phyloP scores from a whole-genome alignment of 2,888 invertebrate genomes.

The Catonia carolina region DNA sequence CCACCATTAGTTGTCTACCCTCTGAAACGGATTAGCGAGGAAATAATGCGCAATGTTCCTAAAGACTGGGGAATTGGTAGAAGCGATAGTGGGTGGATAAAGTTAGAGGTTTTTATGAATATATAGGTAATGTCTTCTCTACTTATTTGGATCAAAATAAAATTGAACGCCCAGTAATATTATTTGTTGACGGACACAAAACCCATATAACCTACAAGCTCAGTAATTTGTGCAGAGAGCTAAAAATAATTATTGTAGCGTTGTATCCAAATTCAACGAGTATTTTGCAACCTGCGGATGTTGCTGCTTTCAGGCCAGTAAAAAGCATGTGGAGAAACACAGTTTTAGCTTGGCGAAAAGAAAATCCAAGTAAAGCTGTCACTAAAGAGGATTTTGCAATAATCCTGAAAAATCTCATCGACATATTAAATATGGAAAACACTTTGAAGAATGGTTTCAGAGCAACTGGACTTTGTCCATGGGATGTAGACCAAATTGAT shows the following conservation, averaged over 20 bases:
- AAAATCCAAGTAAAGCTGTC: slow-evolving; percentile 2
- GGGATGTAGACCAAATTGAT: slow-evolving; percentile 17
- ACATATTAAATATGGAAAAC: slow-evolving; percentile 8
- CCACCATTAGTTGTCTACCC: slow-evolving; percentile 29
- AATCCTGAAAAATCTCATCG: slow-evolving; percentile 19
- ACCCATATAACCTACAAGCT: slow-evolving; percentile 32
- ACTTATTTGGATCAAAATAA: slow-evolving; percentile 19
- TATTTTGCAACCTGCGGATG: no score
- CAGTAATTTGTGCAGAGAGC: slow-evolving; percentile 33
- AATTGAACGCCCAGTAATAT: slow-evolving; percentile 30
- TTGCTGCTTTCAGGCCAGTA: no score
- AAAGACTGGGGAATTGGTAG: slow-evolving; percentile 40
- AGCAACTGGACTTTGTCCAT: slow-evolving; percentile 19
- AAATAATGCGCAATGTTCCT: slow-evolving; percentile 29
- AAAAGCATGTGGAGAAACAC: no score
- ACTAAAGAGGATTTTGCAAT: slow-evolving; percentile 20
- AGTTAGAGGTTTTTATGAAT: slow-evolving; percentile 24
- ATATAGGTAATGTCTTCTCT: slow-evolving; percentile 22
- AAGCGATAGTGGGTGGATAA: slow-evolving; percentile 38
- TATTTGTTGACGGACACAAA: slow-evolving; percentile 34
- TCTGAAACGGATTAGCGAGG: slow-evolving; percentile 28
- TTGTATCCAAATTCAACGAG: no score
- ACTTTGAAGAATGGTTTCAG: slow-evolving; percentile 21
- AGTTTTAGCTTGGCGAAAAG: no score
- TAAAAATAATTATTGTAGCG: slow-evolving; percentile 36